Evolutionary conservation across 2,888 invertebrate species (phyloP), one percentile per base, ranked within the genome.

Genomic region (Meteorus colon): DNA sequence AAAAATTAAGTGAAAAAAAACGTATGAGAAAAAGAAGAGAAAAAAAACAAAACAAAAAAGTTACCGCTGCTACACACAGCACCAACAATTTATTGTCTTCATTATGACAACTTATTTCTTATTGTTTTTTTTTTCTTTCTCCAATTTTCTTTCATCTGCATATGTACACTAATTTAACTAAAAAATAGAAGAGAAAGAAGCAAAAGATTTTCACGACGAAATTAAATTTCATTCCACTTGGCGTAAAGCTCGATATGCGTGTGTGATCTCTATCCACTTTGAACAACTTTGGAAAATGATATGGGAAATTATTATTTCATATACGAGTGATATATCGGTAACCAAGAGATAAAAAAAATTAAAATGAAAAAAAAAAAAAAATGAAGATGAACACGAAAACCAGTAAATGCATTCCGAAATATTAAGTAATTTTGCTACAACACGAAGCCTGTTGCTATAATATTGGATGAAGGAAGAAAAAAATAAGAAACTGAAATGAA

Each of bases 381-480:
- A 48, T 63, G 34, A 37, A 41, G 4, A 60, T 27, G 19, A 65
- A 41, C 41, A 10, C 65, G 70, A 73, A 76, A 73, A 41, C 73
- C 73, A 74, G 70, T 78, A 59, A 37, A 79, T 78, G 79, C 80
- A 81, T 81, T 80, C 80, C 81, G 77, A 72, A 78, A 77, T 74
- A 70, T 75, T 75, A 76, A 78, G 74, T 77, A 81, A 78, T 79
- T 81, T 81, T 81, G 80, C 79, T 80, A 80, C 77, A 71, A 77
- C 60, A 65, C 55, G 75, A 72, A 75, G 71, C 55, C 75, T 75
- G 78, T 74, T 80, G 77, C 75, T 78, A 78, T 75, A 60, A 76
- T 76, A 76, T 77, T 67, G 37, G 12, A 67, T 19, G 55, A 19
- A 63, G 45, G 48, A 29, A 73, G 51, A 19, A 34, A 48, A 63